Evolutionary conservation across 2,888 invertebrate species (phyloP).

Genomic region (Orchesellides sinensis): DNA sequence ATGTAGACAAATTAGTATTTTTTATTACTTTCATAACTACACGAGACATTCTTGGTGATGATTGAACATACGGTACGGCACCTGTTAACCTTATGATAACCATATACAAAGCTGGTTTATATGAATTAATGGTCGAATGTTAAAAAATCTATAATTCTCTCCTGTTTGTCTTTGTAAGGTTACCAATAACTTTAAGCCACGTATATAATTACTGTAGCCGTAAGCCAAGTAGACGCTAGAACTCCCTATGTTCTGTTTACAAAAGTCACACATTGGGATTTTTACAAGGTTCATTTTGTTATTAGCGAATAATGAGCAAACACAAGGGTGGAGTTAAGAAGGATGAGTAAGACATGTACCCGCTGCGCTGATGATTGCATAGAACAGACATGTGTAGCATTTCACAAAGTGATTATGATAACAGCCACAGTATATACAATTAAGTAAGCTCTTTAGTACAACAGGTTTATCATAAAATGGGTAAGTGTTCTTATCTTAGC

Average conservation of each 20-base stretch:
- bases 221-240: too few relatives aligned
- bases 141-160: too few relatives aligned
- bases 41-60: constrained; percentile 43
- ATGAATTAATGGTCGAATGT: background rate
- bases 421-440: background rate
- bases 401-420: background rate
- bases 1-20: constrained; percentile 8
- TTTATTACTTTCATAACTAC: constrained; percentile 25
- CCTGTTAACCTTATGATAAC: background rate
- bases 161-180: too few relatives aligned
- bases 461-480: too few relatives aligned
- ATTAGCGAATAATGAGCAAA: constrained; percentile 65
- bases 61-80: background rate
- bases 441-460: too few relatives aligned
- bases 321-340: constrained; percentile 57
- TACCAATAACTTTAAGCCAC: too few relatives aligned
- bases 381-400: background rate
- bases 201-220: too few relatives aligned
- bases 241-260: background rate
- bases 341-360: constrained; percentile 28
- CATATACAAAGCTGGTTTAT: background rate
- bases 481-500: too few relatives aligned
- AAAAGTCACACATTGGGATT: constrained; percentile 37
- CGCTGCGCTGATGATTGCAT: background rate
- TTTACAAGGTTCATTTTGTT: constrained; percentile 56